Evolutionary conservation across 2,113 vertebrate species (phyloP).

Genomic region (Circaetus gallicus): DNA sequence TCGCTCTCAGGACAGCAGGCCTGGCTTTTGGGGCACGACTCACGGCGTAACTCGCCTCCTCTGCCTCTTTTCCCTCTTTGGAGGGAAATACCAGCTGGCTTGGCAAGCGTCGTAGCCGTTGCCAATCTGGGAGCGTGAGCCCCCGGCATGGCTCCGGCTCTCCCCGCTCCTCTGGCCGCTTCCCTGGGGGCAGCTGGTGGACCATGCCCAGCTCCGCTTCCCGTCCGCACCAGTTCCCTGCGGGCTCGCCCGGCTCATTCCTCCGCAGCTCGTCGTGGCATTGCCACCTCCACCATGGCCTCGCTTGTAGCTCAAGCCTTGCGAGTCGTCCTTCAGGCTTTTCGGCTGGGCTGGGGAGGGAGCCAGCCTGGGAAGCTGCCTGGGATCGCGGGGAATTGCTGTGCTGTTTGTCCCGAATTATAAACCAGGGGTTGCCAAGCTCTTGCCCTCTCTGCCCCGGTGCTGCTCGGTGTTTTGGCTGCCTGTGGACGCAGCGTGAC

Average conservation of each 20-base stretch:
- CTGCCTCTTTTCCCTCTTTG: background rate
- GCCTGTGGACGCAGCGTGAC: background rate
- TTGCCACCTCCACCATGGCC: background rate
- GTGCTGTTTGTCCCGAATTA: background rate
- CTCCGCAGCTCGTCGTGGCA: background rate
- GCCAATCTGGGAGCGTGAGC: background rate
- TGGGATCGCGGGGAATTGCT: background rate
- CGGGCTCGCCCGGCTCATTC: background rate
- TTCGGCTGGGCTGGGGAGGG: background rate
- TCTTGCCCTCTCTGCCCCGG: background rate
- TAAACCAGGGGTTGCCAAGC: background rate
- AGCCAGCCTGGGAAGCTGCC: background rate
- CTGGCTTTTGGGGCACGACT: background rate
- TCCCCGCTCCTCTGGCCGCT: background rate
- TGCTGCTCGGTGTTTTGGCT: background rate
- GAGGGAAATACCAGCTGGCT: background rate
- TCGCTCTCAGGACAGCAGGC: background rate
- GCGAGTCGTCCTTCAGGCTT: background rate
- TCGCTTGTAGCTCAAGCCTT: background rate
- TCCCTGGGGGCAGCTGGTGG: background rate
- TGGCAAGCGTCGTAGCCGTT: background rate
- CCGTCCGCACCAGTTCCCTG: background rate
- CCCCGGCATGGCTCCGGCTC: background rate
- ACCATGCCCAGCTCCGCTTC: background rate
- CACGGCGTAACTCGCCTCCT: background rate